Conservation (phyloP, 2,113 vertebrate species). For the Meleagris gallopavo region DNA sequence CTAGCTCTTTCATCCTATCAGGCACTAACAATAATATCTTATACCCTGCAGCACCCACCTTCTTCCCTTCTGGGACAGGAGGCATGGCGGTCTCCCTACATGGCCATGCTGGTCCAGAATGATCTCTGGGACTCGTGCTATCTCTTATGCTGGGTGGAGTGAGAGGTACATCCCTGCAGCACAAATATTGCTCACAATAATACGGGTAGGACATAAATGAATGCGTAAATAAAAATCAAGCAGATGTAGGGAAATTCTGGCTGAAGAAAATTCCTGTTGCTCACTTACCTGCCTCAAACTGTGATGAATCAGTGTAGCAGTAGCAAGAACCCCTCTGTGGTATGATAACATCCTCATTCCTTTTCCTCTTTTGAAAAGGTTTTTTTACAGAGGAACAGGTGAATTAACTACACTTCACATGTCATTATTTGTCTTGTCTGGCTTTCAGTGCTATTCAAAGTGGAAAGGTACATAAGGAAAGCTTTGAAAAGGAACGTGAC, state of each 20-base stretch:
- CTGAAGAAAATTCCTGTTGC: background rate
- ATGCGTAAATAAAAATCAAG: background rate
- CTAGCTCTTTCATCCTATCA: background rate
- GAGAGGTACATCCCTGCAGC: background rate
- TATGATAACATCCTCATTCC: background rate
- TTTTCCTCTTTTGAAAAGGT: background rate
- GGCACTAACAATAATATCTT: slow-evolving; percentile 4
- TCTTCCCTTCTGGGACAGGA: background rate
- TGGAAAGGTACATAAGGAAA: background rate
- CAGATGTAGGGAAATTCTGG: background rate
- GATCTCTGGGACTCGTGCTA: background rate
- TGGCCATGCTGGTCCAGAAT: background rate
- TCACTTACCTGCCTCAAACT: background rate
- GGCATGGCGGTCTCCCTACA: background rate
- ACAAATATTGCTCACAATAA: background rate
- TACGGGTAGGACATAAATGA: background rate
- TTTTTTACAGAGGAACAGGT: background rate
- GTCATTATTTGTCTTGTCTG: background rate
- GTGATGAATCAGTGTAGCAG: background rate
- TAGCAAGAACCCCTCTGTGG: background rate
- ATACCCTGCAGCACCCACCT: background rate
- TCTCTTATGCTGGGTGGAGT: background rate
- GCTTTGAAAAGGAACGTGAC: background rate
- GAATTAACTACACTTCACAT: background rate
- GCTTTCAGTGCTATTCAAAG: background rate